phyloP scores from a whole-genome alignment of 1,140 invertebrate species.

The Orius insidiosus region DNA sequence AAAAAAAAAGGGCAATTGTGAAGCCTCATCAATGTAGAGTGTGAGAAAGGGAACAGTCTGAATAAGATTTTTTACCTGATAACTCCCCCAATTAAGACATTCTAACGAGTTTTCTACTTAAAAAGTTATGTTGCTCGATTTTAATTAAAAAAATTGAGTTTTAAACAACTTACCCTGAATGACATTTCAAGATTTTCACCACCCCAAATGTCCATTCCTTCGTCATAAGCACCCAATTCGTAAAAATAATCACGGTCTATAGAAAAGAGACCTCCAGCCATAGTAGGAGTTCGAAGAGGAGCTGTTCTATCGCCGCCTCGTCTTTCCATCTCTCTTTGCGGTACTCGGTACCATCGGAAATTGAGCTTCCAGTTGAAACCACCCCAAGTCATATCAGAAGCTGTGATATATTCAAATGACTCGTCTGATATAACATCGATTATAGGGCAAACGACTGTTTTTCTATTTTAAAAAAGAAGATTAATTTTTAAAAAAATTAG shows the following conservation, averaged over 20 bases:
- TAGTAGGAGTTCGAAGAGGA: conserved; percentile 86
- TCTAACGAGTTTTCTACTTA: background rate
- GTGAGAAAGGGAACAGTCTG: too few species aligned
- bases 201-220: conserved; percentile 99
- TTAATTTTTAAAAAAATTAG: too few species aligned
- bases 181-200: conserved; percentile 99
- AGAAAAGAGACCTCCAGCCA: conserved; percentile 97
- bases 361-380: conserved; percentile 98
- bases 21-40: too few species aligned
- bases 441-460: conserved; percentile 89
- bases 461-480: too few species aligned
- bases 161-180: conserved; percentile 63
- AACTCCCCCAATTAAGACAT: background rate
- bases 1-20: too few species aligned
- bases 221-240: conserved; percentile 91
- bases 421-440: conserved; percentile 97
- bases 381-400: conserved; percentile 91
- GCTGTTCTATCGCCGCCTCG: conserved; percentile 74
- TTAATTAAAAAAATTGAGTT: too few species aligned
- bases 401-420: conserved; percentile 88
- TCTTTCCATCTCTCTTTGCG: conserved; percentile 84
- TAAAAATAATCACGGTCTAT: conserved; percentile 96
- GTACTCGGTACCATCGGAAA: conserved; percentile 92
- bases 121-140: background rate
- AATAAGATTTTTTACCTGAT: too few species aligned